Evolutionary conservation across 2,888 invertebrate species (phyloP), one percentile per base, ranked within the genome.

Genomic region (Tubulanus polymorphus): DNA sequence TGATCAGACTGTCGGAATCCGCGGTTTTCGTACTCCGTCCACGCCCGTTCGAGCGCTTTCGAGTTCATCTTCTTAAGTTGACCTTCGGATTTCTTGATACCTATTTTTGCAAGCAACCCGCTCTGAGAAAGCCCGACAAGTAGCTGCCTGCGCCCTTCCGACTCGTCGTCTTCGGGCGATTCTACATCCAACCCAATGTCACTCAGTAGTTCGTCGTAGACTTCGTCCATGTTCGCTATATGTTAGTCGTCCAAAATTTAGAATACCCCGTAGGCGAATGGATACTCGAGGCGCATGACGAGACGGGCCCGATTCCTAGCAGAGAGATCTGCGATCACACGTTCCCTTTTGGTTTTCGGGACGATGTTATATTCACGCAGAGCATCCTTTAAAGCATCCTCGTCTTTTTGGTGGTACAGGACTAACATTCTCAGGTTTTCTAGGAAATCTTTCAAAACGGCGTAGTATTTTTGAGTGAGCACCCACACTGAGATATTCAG

Each of bases 401-500:
- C 35, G 48, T 60, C 57, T 35, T 62, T 62, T 23, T 46, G 54
- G 51, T 63, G 55, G 30, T 63, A 63, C 28, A 62, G 54, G 28
- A 55, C 54, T 23, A 62, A 47, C 55, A 52, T 55, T 48, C 56
- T 54, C 18, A 55, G 57, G 35, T 63, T 56, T n/a, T 61, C 61
- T 30, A 59, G 37, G 20, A 60, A 48, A 48, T 59, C 59, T 50
- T 60, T 63, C 37, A 63, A 27, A 2, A 63, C 61, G 2, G 60
- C 56, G 37, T 59, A 59, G 32, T 59, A 63, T 52, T 53, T 63
- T 35, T 63, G 57, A n/a, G 63, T 52, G 23, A 63, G 41, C 10
- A 63, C 54, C 62, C 56, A 62, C 6, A 59, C 56, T 12, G 53
- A 54, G 46, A 58, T 56, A 26, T 55, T 45, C 3, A 58, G 53